Evolutionary conservation across 2,113 vertebrate genomes (phyloP).

Genomic region (Todiramphus chloris): DNA sequence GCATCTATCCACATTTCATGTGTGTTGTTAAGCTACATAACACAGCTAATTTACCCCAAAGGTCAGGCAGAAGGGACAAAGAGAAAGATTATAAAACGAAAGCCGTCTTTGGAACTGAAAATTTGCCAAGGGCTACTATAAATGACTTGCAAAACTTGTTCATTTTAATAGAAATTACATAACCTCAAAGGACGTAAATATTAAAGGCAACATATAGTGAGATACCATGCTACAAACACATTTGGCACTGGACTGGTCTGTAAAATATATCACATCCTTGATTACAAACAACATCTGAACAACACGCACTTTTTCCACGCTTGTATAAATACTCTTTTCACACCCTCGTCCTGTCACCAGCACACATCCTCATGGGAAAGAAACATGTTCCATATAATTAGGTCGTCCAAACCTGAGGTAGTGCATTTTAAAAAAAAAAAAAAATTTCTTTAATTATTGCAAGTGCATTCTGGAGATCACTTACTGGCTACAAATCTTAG

Average conservation of each 20-base stretch:
- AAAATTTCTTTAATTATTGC: not conserved
- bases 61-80: not conserved
- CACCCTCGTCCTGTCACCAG: not conserved
- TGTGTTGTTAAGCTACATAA: not conserved
- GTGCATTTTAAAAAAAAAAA: not conserved
- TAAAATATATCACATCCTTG: not conserved
- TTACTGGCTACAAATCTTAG: not conserved
- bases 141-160: conserved; percentile 17
- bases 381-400: not conserved
- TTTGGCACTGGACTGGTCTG: not conserved
- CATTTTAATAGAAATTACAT: conserved; percentile 19
- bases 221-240: not conserved
- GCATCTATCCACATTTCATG: not conserved
- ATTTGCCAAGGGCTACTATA: not conserved
- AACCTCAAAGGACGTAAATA: not conserved
- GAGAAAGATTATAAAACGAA: not conserved
- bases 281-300: not conserved
- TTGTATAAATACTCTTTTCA: not conserved
- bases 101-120: not conserved
- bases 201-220: not conserved
- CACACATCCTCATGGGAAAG: not conserved
- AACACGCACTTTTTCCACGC: not conserved
- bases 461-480: not conserved
- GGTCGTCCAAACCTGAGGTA: not conserved
- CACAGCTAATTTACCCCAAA: not conserved